Evolutionary conservation across 2,888 invertebrate species (phyloP).

Genomic region (Thecophora atra): DNA sequence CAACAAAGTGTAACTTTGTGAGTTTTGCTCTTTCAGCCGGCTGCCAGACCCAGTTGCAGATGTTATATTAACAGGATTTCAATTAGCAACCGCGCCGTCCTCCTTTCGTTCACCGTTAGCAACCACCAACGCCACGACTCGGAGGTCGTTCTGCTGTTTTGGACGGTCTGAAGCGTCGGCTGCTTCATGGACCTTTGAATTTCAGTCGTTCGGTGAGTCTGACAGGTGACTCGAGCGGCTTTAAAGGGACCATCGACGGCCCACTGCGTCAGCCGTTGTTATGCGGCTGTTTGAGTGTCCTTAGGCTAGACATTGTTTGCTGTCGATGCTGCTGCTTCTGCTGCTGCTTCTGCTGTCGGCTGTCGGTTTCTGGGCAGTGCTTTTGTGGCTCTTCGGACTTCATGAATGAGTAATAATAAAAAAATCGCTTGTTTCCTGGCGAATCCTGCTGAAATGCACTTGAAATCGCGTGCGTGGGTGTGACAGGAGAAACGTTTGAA

Average conservation of each 20-base stretch:
- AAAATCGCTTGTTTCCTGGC: neutral
- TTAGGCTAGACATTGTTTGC: slow-evolving; percentile 40
- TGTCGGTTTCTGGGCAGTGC: neutral
- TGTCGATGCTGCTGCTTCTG: slow-evolving; percentile 1
- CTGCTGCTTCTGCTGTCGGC: slow-evolving; percentile 5
- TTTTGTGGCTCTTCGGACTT: slow-evolving; percentile 28
- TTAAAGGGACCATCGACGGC: neutral
- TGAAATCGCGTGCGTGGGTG: neutral
- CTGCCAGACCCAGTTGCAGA: neutral
- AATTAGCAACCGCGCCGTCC: slow-evolving; percentile 22
- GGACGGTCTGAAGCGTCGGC: too few species aligned
- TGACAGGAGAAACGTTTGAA: neutral
- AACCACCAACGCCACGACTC: neutral
- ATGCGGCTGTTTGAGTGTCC: slow-evolving; percentile 21
- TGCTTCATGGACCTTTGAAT: too few species aligned
- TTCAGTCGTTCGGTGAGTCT: too few species aligned
- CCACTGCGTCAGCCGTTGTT: neutral
- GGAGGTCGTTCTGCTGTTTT: too few species aligned
- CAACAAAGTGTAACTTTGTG: slow-evolving; percentile 6
- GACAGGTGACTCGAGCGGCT: neutral
- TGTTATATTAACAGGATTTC: slow-evolving; percentile 31
- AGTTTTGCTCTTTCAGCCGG: slow-evolving; percentile 7
- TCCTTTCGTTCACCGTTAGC: neutral
- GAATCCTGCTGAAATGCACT: neutral
- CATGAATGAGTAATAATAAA: slow-evolving; percentile 34